A percentile compares a stretch with the other conserved stretches of the same genome.
Evolutionary conservation across 92 coral and sea anemone genomes (phyloP).

Genomic region (Galaxea fascicularis): DNA sequence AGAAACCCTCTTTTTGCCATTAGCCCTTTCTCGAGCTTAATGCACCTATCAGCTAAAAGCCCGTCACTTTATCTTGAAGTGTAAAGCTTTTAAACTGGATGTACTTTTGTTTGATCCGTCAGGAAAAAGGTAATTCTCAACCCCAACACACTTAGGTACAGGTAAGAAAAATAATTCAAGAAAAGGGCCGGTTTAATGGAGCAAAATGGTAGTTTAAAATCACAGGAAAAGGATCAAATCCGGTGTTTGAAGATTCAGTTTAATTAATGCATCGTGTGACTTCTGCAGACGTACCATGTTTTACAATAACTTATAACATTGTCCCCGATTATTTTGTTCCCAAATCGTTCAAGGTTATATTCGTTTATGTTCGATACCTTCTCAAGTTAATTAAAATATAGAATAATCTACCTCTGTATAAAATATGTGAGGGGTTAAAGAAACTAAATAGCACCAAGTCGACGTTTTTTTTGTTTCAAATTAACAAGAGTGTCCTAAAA

Average conservation of each 20-base stretch:
- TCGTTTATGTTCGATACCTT: not conserved
- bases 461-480: too few relatives aligned
- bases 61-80: slow-evolving; percentile 30
- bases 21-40: slow-evolving; percentile 35
- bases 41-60: slow-evolving; percentile 33
- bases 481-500: too few relatives aligned
- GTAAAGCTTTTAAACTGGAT: slow-evolving; percentile 34
- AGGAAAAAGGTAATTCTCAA: slow-evolving; percentile 21
- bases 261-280: too few relatives aligned
- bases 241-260: too few relatives aligned
- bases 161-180: not conserved
- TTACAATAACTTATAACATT: too few relatives aligned
- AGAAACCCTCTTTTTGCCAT: slow-evolving; percentile 26
- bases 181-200: not conserved
- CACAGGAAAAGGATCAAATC: too few relatives aligned
- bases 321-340: not conserved
- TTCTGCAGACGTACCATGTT: too few relatives aligned
- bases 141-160: slow-evolving; percentile 6
- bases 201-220: not conserved
- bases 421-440: too few relatives aligned
- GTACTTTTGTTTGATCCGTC: slow-evolving; percentile 28
- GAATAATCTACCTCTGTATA: not conserved
- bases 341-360: not conserved
- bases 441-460: too few relatives aligned
- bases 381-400: not conserved